Percentiles rank a stretch among this genome's conserved stretches.
Conservation (phyloP, 2,888 invertebrate genomes). For the Gasteruption jaculator region DNA sequence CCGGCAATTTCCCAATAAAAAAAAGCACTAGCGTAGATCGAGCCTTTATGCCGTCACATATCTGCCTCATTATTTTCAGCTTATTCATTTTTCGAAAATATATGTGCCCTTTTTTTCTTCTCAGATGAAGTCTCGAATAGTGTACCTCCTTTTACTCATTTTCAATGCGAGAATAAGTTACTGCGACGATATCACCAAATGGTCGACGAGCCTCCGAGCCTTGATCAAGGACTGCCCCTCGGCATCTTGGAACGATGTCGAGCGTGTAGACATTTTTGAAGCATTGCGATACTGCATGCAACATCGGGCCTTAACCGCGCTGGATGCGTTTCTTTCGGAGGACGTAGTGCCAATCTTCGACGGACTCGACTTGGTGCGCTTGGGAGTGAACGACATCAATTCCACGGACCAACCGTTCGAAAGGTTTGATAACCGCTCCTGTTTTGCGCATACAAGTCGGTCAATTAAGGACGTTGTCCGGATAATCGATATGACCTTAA, state of each 20-base stretch:
- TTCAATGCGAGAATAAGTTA: conserved; percentile 13
- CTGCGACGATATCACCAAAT: conserved; percentile 29
- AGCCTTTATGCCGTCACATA: too few relatives aligned
- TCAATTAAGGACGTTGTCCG: neutral
- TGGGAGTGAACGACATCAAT: conserved; percentile 42
- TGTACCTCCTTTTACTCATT: conserved; percentile 23
- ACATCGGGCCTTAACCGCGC: conserved; percentile 52
- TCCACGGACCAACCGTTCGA: conserved; percentile 12
- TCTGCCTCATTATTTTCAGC: too few relatives aligned
- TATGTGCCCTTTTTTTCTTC: conserved; percentile 4
- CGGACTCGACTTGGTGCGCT: conserved; percentile 62
- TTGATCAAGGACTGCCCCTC: conserved; percentile 36
- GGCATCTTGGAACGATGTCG: conserved; percentile 23
- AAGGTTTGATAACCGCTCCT: conserved; percentile 11
- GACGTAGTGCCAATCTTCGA: conserved; percentile 63
- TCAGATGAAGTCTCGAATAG: conserved; percentile 30
- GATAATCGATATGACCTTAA: neutral
- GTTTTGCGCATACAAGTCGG: neutral
- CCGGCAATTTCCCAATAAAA: too few relatives aligned
- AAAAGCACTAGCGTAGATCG: too few relatives aligned
- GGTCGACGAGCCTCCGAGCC: conserved; percentile 29
- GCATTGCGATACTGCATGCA: conserved; percentile 36
- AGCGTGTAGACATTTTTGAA: conserved; percentile 31
- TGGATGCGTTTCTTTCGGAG: conserved; percentile 60
- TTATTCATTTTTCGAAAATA: conserved; percentile 12